Percentiles rank a stretch among this genome's conserved stretches.
phyloP scores from a whole-genome alignment of 2,888 invertebrate species.

The Pandemis heparana region DNA sequence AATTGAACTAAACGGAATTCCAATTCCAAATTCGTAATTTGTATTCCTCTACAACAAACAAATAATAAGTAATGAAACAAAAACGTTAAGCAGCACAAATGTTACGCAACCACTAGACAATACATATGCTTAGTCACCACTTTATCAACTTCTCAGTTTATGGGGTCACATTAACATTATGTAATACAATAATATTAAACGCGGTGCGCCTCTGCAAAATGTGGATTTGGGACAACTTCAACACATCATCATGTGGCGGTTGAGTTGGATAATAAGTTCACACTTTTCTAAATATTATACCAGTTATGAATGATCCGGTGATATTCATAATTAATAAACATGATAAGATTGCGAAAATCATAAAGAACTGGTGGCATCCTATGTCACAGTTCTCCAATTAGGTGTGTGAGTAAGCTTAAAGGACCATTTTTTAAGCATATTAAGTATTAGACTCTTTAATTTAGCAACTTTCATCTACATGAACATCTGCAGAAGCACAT shows the following conservation, averaged over 20 bases:
- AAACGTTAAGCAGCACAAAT: background rate
- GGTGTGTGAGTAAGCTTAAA: background rate
- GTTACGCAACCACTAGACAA: conserved; percentile 31
- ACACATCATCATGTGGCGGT: background rate
- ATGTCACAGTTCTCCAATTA: background rate
- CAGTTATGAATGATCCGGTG: conserved; percentile 4
- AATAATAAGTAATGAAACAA: background rate
- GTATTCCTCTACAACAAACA: background rate
- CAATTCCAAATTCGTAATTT: background rate
- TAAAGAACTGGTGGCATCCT: background rate
- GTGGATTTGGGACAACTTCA: conserved; percentile 17
- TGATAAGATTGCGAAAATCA: conserved; percentile 7
- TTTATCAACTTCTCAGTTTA: conserved; percentile 29
- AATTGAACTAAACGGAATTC: too few species aligned
- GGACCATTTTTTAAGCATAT: too few species aligned
- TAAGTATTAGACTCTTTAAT: too few species aligned
- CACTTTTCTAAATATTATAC: conserved; percentile 6
- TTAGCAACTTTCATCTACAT: too few species aligned
- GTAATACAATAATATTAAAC: conserved; percentile 25
- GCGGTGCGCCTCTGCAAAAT: conserved; percentile 17
- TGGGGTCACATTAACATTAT: conserved; percentile 39
- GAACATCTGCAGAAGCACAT: too few species aligned
- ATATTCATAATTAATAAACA: conserved; percentile 1
- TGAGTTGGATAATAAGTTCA: background rate
- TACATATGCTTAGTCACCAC: conserved; percentile 40